phyloP scores from a whole-genome alignment of 1,140 invertebrate species.

The Lasioglossum baleicum region DNA sequence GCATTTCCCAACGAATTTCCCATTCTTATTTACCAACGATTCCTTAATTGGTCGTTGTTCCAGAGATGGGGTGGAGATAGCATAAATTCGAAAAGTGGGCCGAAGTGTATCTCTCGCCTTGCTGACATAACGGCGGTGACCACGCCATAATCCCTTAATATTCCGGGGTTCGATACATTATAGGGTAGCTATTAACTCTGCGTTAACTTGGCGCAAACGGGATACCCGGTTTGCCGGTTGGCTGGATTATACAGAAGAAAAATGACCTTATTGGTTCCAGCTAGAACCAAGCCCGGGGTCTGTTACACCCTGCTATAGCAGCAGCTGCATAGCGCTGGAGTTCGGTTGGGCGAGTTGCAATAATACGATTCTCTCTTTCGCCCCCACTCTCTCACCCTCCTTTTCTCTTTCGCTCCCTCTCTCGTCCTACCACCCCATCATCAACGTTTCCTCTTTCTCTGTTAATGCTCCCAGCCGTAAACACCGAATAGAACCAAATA shows the following conservation, averaged over 20 bases:
- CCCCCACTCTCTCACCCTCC: neutral
- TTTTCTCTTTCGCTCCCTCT: neutral
- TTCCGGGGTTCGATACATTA: slow-evolving; percentile 67
- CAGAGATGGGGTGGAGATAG: neutral
- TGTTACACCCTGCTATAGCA: slow-evolving; percentile 62
- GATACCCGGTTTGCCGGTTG: slow-evolving; percentile 64
- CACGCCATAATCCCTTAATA: slow-evolving; percentile 67
- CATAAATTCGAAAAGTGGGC: slow-evolving; percentile 51
- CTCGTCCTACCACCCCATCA: slow-evolving; percentile 24
- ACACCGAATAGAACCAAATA: slow-evolving; percentile 73
- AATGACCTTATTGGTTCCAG: slow-evolving; percentile 71
- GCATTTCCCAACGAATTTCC: no score
- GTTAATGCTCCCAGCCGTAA: slow-evolving; percentile 72
- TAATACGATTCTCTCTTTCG: slow-evolving; percentile 63
- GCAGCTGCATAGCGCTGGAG: slow-evolving; percentile 58
- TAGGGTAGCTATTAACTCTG: slow-evolving; percentile 67
- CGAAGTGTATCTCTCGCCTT: slow-evolving; percentile 38
- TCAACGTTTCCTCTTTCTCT: slow-evolving; percentile 57
- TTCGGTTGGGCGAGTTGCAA: slow-evolving; percentile 61
- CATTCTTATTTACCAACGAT: no score
- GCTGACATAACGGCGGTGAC: slow-evolving; percentile 50
- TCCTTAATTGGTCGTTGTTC: neutral
- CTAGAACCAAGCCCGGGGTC: slow-evolving; percentile 59
- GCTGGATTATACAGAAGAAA: slow-evolving; percentile 69
- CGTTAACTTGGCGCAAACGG: slow-evolving; percentile 67